phyloP scores from a whole-genome alignment of 2,797 vertebrate genomes.

The Labeo calbasu region DNA sequence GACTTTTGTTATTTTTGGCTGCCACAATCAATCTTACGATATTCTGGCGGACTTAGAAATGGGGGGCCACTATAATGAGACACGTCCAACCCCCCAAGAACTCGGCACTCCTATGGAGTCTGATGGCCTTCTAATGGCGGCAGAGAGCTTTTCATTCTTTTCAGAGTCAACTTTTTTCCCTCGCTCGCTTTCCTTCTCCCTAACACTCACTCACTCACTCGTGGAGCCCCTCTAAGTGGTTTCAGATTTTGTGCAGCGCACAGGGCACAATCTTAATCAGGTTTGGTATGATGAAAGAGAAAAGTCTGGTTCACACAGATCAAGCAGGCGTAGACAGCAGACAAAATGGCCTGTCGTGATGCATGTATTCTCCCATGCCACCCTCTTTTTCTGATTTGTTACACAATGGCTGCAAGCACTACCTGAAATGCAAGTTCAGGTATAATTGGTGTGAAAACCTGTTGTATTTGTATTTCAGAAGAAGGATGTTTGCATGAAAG shows the following conservation, averaged over 20 bases:
- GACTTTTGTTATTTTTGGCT: conserved; percentile 68
- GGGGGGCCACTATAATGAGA: conserved; percentile 57
- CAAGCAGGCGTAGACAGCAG: conserved; percentile 37
- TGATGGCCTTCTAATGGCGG: conserved; percentile 65
- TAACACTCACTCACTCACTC: conserved; percentile 51
- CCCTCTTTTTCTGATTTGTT: conserved; percentile 7
- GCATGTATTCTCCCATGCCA: conserved; percentile 23
- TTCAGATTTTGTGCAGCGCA: conserved; percentile 59
- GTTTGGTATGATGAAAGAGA: conserved; percentile 51
- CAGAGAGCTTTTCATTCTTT: conserved; percentile 58
- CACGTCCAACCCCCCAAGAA: conserved; percentile 54
- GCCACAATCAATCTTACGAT: conserved; percentile 63
- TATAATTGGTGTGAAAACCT: conserved; percentile 41
- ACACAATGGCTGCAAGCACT: conserved; percentile 26
- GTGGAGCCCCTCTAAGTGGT: conserved; percentile 61
- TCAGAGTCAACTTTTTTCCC: conserved; percentile 46
- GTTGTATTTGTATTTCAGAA: conserved; percentile 46
- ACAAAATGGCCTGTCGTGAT: conserved; percentile 33
- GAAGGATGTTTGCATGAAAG: conserved; percentile 30
- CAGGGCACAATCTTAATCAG: conserved; percentile 53
- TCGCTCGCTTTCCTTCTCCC: conserved; percentile 51
- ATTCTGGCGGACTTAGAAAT: conserved; percentile 60
- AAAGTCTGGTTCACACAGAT: conserved; percentile 49
- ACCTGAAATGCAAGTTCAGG: conserved; percentile 49
- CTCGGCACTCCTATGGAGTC: conserved; percentile 52